These are phyloP conservation scores for Suricata suricatta DNA, from an alignment of 2,113 vertebrate genomes.

Conservation along the genomic window DNA sequence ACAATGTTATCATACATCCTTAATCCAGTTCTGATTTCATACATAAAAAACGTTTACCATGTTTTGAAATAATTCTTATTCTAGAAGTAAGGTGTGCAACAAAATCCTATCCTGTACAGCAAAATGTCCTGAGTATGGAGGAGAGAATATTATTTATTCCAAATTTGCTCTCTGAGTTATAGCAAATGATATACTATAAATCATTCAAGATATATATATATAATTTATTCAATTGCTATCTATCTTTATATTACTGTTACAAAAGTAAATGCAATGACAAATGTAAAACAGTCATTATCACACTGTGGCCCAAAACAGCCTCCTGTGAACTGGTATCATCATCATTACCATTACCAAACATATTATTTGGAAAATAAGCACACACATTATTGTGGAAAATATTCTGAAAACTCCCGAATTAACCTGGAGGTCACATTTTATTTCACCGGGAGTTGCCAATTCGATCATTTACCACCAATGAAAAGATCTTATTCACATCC, in stretches of 20 bases:
- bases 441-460: not conserved
- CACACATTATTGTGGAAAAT: not conserved
- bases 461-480: not conserved
- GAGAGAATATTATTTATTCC: not conserved
- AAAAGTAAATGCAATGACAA: not conserved
- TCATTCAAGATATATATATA: not conserved
- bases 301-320: not conserved
- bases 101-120: not conserved
- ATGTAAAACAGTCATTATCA: not conserved
- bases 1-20: not conserved
- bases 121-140: not conserved
- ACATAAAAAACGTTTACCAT: not conserved
- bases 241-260: not conserved
- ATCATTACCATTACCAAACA: not conserved
- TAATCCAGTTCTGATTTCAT: not conserved
- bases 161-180: not conserved
- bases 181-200: not conserved
- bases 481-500: not conserved
- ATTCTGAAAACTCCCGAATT: not conserved
- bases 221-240: not conserved
- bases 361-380: not conserved
- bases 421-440: not conserved
- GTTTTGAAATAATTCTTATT: not conserved
- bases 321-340: not conserved
- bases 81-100: not conserved